These are phyloP conservation scores for Busseola fusca DNA, from an alignment of 2,888 invertebrate genomes.

Conservation along the genomic window DNA sequence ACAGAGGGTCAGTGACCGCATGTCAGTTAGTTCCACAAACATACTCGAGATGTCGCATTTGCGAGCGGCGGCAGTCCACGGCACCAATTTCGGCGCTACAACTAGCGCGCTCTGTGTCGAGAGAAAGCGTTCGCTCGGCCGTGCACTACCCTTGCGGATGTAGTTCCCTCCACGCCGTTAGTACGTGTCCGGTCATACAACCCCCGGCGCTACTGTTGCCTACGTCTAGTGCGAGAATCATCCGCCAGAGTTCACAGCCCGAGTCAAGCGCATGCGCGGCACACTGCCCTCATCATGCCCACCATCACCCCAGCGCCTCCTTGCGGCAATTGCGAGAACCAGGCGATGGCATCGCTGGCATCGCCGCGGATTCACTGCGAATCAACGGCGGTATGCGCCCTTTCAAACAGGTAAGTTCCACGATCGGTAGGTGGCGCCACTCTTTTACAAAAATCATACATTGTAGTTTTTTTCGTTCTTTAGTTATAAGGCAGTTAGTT, in stretches of 20 bases:
- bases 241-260: conserved; percentile 96
- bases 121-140: conserved; percentile 93
- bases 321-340: conserved; percentile 95
- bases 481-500: conserved; percentile 43
- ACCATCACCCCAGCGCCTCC: conserved; percentile 94
- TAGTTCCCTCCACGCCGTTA: conserved; percentile 85
- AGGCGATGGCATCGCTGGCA: conserved; percentile 96
- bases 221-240: conserved; percentile 93
- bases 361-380: conserved; percentile 97
- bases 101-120: conserved; percentile 95
- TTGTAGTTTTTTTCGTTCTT: conserved; percentile 50
- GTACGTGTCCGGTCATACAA: conserved; percentile 91
- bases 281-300: conserved; percentile 90
- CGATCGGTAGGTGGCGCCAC: conserved; percentile 80
- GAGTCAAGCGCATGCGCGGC: conserved; percentile 92
- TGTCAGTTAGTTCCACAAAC: conserved; percentile 91
- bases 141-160: conserved; percentile 91
- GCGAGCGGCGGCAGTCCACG: conserved; percentile 94
- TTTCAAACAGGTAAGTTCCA: conserved; percentile 95
- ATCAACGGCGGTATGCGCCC: conserved; percentile 99
- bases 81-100: conserved; percentile 93
- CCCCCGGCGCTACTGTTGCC: conserved; percentile 93
- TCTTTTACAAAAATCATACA: conserved; percentile 47
- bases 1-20: conserved; percentile 90
- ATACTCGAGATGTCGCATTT: conserved; percentile 91